Conservation (phyloP, 35 echinoderm and acorn worm species). For the Amphiura filiformis region DNA sequence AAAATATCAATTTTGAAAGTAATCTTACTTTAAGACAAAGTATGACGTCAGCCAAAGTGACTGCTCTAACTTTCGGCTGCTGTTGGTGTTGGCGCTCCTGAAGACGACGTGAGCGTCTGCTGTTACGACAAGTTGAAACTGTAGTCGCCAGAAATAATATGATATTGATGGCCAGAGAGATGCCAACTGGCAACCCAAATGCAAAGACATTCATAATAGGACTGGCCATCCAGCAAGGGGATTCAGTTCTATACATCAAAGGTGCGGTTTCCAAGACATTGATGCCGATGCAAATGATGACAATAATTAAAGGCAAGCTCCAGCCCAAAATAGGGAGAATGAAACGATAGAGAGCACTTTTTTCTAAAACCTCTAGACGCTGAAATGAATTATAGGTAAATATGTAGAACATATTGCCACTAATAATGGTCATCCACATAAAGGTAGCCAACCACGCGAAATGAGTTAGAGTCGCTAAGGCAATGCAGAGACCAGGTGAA, state of each 20-base stretch:
- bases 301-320: background rate
- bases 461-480: background rate
- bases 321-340: background rate
- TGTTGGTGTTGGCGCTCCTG: no score
- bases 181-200: background rate
- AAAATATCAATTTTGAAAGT: no score
- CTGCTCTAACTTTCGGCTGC: background rate
- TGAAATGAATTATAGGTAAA: background rate
- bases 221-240: background rate
- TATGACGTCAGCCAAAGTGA: background rate
- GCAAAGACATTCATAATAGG: background rate
- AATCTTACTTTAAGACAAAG: background rate
- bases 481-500: background rate
- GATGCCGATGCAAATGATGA: background rate
- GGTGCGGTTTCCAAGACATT: background rate
- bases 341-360: background rate
- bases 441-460: conserved; percentile 12
- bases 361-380: background rate
- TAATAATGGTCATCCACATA: background rate
- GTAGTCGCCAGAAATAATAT: background rate
- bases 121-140: background rate
- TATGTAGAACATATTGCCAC: background rate
- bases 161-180: background rate
- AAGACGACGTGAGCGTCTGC: background rate
- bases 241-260: background rate